Evolutionary conservation across 2,888 invertebrate species (phyloP), one percentile per base, ranked within the genome.

Genomic region (Leptopterna dolabrata): DNA sequence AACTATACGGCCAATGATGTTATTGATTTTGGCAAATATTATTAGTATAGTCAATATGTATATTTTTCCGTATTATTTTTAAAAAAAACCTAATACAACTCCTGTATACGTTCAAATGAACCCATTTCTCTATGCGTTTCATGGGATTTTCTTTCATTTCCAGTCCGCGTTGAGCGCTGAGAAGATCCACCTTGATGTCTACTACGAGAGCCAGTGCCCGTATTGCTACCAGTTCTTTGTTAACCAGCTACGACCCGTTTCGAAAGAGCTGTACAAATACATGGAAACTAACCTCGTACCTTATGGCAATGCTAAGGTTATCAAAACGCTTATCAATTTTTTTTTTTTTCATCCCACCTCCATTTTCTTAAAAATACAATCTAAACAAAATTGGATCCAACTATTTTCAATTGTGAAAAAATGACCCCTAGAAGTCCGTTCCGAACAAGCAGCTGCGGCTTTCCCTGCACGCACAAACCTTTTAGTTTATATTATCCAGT

Each of bases 271-370:
- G 1, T 9, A 63, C 19, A 43, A 63, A 13, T 70, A 70, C 70
- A 14, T 70, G 3, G 41, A 36, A 30, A 36, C 63, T n/a, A 41
- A 70, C 16, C 43, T 83, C 19, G 36, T 70, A 7, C 83, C 83
- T 19, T 83, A 70, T 19, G 83, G 83, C 11, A 83, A 83, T 13
- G 83, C 83, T 4, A 1, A 70, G 83, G 83, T 83, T 7, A 70
- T 36, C 30, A 27, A 9, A 36, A 30, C 13, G 11, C 14, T 16
- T 16, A 9, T 27, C 73, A 73, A 27, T 73, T 4, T 73, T 9
- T 29, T 73, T 27, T 73, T 29, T 36, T 36, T 36, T 36, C 43
- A 9, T 43, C 11, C 43, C 43, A 9, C 11, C 43, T 43, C 11
- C 43, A 9, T 9, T 43, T 43, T 43, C 43, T 11, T 9, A 43